These are phyloP conservation scores for Leucania comma DNA, from an alignment of 2,888 invertebrate genomes.

Conservation along the genomic window DNA sequence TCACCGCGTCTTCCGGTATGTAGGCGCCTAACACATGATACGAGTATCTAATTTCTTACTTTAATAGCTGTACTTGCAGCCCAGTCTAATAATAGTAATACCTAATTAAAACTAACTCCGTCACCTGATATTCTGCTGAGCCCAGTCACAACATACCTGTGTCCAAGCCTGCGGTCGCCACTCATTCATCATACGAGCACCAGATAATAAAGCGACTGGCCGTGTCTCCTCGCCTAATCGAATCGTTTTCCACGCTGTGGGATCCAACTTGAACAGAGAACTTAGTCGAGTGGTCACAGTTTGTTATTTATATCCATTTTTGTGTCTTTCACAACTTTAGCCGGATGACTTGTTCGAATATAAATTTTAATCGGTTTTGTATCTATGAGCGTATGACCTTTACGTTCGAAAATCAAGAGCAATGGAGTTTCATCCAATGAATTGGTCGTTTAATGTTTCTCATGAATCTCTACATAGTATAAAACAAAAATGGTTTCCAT, in stretches of 20 bases:
- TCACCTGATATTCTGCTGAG: slow-evolving; percentile 56
- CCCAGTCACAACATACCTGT: slow-evolving; percentile 48
- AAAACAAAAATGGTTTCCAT: no score
- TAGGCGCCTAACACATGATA: not conserved
- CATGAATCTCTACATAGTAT: no score
- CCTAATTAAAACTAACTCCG: slow-evolving; percentile 26
- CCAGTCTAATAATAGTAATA: slow-evolving; percentile 1
- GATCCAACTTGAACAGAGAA: slow-evolving; percentile 51
- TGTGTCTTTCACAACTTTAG: not conserved
- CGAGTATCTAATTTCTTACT: not conserved
- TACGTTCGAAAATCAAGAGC: not conserved
- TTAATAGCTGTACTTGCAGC: no score
- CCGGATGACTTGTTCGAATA: not conserved
- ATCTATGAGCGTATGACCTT: not conserved
- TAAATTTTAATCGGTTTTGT: not conserved
- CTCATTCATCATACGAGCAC: slow-evolving; percentile 71
- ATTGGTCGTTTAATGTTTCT: no score
- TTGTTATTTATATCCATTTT: not conserved
- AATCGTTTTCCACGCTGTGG: slow-evolving; percentile 75
- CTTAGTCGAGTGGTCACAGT: slow-evolving; percentile 33
- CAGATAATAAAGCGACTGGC: slow-evolving; percentile 67
- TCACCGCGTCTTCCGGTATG: no score
- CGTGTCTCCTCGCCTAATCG: slow-evolving; percentile 71
- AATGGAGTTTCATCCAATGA: not conserved
- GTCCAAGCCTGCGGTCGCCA: slow-evolving; percentile 53